Percentiles rank a stretch among this genome's conserved stretches.
Conservation (phyloP, 2,113 vertebrate genomes). For the Brachionichthys hirsutus region DNA sequence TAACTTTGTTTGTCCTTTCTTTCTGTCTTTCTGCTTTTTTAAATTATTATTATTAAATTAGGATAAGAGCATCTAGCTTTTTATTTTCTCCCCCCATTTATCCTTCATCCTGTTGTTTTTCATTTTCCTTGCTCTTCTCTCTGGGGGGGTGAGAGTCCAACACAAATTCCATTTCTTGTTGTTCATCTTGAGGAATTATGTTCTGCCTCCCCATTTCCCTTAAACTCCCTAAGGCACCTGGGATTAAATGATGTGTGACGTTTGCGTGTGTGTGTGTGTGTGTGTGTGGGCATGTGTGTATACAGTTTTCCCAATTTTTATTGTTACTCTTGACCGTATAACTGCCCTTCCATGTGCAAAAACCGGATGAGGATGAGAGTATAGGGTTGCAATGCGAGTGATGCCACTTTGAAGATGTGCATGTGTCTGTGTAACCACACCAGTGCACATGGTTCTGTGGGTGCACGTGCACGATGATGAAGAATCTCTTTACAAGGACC, state of each 20-base stretch:
- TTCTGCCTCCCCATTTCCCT: constrained; percentile 60
- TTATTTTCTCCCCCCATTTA: constrained; percentile 50
- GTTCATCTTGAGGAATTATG: constrained; percentile 69
- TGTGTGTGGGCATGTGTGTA: constrained; percentile 26
- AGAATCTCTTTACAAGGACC: constrained; percentile 57
- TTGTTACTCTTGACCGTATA: constrained; percentile 28
- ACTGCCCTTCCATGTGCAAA: constrained; percentile 30
- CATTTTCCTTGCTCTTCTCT: constrained; percentile 40
- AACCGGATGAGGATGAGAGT: constrained; percentile 12
- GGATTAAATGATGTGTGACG: constrained; percentile 61
- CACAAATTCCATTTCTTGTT: constrained; percentile 67
- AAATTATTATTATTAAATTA: constrained; percentile 39
- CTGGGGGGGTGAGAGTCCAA: constrained; percentile 41
- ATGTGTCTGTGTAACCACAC: background rate
- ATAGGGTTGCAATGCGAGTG: background rate
- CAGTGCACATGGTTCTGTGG: background rate
- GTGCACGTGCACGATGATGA: constrained; percentile 15
- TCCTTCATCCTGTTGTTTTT: constrained; percentile 50
- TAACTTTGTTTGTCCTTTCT: constrained; percentile 38
- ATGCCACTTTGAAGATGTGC: background rate
- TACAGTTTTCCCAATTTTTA: constrained; percentile 7
- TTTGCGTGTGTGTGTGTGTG: constrained; percentile 14
- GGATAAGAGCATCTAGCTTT: constrained; percentile 41
- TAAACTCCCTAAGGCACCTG: constrained; percentile 65
- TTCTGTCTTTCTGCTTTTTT: constrained; percentile 34